Percentiles rank a stretch among this genome's conserved stretches.
Evolutionary conservation across 2,113 vertebrate species (phyloP).

Genomic region (Cichladusa arquata): DNA sequence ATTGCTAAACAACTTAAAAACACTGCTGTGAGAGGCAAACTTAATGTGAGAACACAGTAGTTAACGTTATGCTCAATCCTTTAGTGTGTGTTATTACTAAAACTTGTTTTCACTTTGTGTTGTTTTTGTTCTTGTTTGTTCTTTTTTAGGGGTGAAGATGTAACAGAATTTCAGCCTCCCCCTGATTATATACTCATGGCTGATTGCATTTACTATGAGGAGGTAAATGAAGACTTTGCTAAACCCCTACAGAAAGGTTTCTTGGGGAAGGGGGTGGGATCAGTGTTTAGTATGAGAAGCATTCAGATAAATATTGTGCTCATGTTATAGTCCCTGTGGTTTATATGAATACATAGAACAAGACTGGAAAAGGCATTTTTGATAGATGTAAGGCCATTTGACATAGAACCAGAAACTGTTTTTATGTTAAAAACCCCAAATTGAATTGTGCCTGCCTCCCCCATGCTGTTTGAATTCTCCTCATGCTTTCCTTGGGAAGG

Average conservation of each 20-base stretch:
- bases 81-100: rapidly evolving
- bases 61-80: rapidly evolving
- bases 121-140: neutral
- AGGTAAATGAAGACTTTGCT: slow-evolving; percentile 74
- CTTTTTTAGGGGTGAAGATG: slow-evolving; percentile 87
- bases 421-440: rapidly evolving
- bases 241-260: rapidly evolving
- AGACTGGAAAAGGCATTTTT: neutral
- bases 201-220: slow-evolving; percentile 98
- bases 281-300: rapidly evolving
- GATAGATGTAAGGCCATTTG: neutral
- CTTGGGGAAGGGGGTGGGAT: neutral
- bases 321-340: rapidly evolving
- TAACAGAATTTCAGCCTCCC: slow-evolving; percentile 78
- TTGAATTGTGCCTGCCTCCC: rapidly evolving
- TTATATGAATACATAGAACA: rapidly evolving
- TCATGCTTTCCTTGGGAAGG: rapidly evolving
- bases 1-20: neutral
- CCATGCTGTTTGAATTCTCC: neutral
- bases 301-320: neutral
- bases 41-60: rapidly evolving
- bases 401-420: neutral
- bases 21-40: rapidly evolving
- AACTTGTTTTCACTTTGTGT: neutral
- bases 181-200: slow-evolving; percentile 93